Base-by-base conservation (phyloP, 1,140 invertebrate genomes). In the Antheraea pernyi region DNA sequence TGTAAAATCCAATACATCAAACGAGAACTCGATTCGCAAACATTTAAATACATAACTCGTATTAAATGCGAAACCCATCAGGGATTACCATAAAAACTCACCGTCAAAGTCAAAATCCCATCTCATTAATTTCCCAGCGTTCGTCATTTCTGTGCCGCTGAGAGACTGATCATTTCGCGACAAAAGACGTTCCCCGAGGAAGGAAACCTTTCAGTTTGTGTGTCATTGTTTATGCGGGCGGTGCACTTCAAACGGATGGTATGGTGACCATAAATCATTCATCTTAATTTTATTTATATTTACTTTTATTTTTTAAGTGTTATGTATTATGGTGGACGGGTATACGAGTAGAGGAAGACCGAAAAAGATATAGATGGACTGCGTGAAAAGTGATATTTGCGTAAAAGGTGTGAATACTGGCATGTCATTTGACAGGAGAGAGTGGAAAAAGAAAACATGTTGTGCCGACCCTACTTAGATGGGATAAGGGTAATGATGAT, bases 161-260 rank as follows among this genome's bases (percentile, higher is more conserved):
- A 48, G 46, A 71, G 73, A 79, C 72, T 87, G 84, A 89, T 85
- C 86, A 85, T 85, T 83, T 82, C 66, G 70, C 68, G 78, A 85
- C 85, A 88, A 85, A 83, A 86, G 84, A 79, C 73, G 74, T 78
- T 85, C 84, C 84, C 73, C 75, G 82, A 84, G 86, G 78, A 77
- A 80, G 84, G 83, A 79, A 75, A 80, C 83, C 85, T 84, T 85
- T 78, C 78, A 82, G 84, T 83, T 59, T 77, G 72, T 77, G 78
- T 87, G 78, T 85, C 81, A 88, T 89, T 89, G 85, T 89, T 89
- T 88, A 84, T 86, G 82, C 77, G 80, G 73, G 59, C 59, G 59
- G 59, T 61, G 59, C 59, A 39, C 63, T n/a, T 65, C 63, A 65
- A 37, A 65, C 63, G 30, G 10, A 8, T 19, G 6, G 19, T 61